Evolutionary conservation across 2,797 vertebrate species (phyloP), one percentile per base, ranked within the genome.

Genomic region (Bovichtus variegatus): DNA sequence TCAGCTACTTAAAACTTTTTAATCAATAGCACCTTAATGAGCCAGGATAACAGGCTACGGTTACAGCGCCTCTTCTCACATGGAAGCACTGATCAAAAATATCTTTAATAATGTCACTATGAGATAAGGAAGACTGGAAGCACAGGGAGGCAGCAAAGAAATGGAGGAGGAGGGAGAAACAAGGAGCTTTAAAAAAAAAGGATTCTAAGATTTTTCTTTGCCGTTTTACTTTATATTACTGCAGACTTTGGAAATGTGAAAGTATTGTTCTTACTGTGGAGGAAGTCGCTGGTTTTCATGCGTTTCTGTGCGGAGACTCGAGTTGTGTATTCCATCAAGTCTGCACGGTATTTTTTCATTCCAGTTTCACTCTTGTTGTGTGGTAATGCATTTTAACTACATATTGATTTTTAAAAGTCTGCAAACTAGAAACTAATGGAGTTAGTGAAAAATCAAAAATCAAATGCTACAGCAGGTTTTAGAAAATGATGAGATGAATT

Each of bases 1-100:
- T 62, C 47, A 66, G 64, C 51, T 38, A 62, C 79, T 82, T 76
- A 21, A 72, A 87, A 86, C 71, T 69, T 83, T 77, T 60, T 16
- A n/a, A 68, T 90, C 80, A 81, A 80, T 69, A 73, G 50, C 44
- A 6, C 5, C 21, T 59, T 74, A 72, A 83, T 61, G n/a, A 86
- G 68, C 19, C 25, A 2, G 13, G 36, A 67, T 57, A 79, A 49
- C 55, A 54, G 36, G 47, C 36, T 55, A 68, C 36, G 44, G 64
- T 71, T 74, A 57, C 9, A 60, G 53, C 2, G 6, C 59, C 50
- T 66, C 23, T 36, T 66, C 57, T 9, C 54, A 68, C 76, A 50
- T 59, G 23, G 77, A 74, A 74, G n/a, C 23, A 41, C 34, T 10
- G 21, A 81, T 78, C 72, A 74, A 71, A 86, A 81, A 78, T 43